phyloP scores from a whole-genome alignment of 2,888 invertebrate species.

The Homarus gammarus region DNA sequence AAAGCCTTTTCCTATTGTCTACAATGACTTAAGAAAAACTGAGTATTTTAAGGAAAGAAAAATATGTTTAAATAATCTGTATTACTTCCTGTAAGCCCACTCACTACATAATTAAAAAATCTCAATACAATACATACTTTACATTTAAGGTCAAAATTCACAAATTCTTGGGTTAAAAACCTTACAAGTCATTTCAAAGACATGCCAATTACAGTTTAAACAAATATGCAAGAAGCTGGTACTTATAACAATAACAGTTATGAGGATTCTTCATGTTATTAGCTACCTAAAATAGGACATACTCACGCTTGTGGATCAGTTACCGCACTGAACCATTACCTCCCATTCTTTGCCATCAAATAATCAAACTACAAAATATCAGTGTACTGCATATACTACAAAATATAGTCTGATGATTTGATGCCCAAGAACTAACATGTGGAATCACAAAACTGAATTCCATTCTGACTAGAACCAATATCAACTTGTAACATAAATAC shows the following conservation, averaged over 20 bases:
- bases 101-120: too few relatives aligned
- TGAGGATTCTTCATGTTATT: neutral
- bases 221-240: neutral
- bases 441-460: neutral
- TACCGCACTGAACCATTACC: neutral
- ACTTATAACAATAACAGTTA: neutral
- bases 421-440: neutral
- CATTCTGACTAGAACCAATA: conserved; percentile 46
- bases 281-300: neutral
- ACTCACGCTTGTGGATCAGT: neutral
- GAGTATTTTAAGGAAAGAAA: too few relatives aligned
- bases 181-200: neutral
- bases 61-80: too few relatives aligned
- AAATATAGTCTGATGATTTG: too few relatives aligned
- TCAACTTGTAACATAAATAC: neutral
- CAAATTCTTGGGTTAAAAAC: too few relatives aligned
- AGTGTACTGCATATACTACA: too few relatives aligned
- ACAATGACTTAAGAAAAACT: too few relatives aligned
- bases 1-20: too few relatives aligned
- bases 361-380: neutral
- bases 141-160: too few relatives aligned
- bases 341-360: neutral
- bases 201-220: neutral
- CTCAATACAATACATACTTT: too few relatives aligned
- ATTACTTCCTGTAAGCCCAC: too few relatives aligned